Evolutionary conservation across 1,140 invertebrate genomes (phyloP).

Genomic region (Orchesella cincta): DNA sequence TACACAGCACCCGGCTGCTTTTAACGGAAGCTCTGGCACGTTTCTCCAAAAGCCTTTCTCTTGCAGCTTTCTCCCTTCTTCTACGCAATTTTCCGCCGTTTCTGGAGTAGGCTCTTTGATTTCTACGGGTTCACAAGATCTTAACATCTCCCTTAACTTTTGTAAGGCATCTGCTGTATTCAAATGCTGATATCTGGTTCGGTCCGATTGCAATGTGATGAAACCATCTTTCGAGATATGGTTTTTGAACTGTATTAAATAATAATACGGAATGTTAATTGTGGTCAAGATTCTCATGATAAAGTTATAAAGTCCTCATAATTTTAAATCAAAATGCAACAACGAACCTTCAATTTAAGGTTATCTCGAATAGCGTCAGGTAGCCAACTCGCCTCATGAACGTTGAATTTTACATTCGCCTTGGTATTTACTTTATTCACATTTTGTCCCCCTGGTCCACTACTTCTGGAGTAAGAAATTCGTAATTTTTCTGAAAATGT

Average conservation of each 20-base stretch:
- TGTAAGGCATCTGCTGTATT: conserved; percentile 89
- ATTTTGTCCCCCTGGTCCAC: conserved; percentile 90
- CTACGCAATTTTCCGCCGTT: conserved; percentile 67
- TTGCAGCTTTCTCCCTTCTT: conserved; percentile 69
- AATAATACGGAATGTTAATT: no score
- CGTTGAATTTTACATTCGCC: conserved; percentile 85
- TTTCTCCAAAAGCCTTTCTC: conserved; percentile 67
- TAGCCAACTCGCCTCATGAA: conserved; percentile 79
- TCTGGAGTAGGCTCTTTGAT: conserved; percentile 59
- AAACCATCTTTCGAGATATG: conserved; percentile 82
- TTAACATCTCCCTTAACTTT: conserved; percentile 75
- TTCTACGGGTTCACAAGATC: conserved; percentile 59
- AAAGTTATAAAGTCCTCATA: neutral
- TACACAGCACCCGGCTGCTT: neutral
- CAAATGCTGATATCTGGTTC: conserved; percentile 82
- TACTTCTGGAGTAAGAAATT: conserved; percentile 76
- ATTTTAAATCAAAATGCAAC: no score
- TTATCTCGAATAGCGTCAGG: conserved; percentile 69
- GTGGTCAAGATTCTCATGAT: neutral
- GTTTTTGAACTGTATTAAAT: conserved; percentile 69
- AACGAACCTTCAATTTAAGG: conserved; percentile 68
- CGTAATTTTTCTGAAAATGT: conserved; percentile 67
- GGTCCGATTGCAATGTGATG: conserved; percentile 79
- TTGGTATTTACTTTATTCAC: conserved; percentile 90
- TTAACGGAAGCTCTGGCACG: neutral